Percentiles rank a stretch among this genome's conserved stretches.
Evolutionary conservation across 1,140 invertebrate species (phyloP).

Genomic region (Cephus cinctus): DNA sequence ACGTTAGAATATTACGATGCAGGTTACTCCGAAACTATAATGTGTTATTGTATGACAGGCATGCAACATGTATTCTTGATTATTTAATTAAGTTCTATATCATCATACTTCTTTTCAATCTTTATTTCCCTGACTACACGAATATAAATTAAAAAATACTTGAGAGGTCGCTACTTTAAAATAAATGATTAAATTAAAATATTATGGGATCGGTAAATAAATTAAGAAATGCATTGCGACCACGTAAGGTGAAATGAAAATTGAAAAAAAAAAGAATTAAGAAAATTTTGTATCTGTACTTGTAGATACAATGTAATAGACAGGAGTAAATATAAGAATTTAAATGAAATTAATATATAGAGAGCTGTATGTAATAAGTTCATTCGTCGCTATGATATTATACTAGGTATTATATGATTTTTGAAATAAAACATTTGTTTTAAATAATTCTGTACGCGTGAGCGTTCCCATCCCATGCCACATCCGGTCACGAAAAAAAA

Average conservation of each 20-base stretch:
- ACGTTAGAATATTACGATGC: too few relatives aligned
- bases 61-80: too few relatives aligned
- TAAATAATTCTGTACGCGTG: slow-evolving; percentile 28
- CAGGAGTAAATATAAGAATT: slow-evolving; percentile 48
- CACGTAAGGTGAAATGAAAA: slow-evolving; percentile 15
- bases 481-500: neutral
- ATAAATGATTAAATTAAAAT: slow-evolving; percentile 13
- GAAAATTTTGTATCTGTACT: slow-evolving; percentile 50
- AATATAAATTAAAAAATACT: slow-evolving; percentile 13
- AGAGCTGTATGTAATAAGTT: slow-evolving; percentile 51
- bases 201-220: neutral
- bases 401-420: slow-evolving; percentile 53
- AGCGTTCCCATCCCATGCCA: neutral
- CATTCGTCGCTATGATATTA: slow-evolving; percentile 46
- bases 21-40: too few relatives aligned
- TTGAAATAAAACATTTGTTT: slow-evolving; percentile 56
- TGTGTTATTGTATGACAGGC: too few relatives aligned
- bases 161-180: slow-evolving; percentile 34
- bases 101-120: too few relatives aligned
- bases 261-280: slow-evolving; percentile 19
- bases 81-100: too few relatives aligned
- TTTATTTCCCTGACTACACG: too few relatives aligned
- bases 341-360: slow-evolving; percentile 54
- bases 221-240: slow-evolving; percentile 9
- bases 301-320: slow-evolving; percentile 52